phyloP scores from a whole-genome alignment of 2,888 invertebrate species.

The Synanthedon myopaeformis region DNA sequence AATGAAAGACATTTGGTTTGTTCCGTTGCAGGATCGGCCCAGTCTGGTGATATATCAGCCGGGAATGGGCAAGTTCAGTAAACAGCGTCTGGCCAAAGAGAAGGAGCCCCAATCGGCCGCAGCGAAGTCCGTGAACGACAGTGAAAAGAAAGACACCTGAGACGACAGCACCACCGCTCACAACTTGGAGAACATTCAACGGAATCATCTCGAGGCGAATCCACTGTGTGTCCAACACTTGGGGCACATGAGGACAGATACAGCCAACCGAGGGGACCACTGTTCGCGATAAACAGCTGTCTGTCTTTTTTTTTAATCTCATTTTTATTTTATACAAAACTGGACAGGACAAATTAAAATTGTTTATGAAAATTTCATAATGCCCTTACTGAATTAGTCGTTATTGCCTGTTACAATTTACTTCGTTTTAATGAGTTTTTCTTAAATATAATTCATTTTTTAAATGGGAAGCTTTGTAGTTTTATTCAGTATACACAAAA shows the following conservation, averaged over 20 bases:
- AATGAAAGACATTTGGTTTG: too few species aligned
- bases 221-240: slow-evolving; percentile 43
- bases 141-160: slow-evolving; percentile 68
- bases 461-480: slow-evolving; percentile 16
- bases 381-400: slow-evolving; percentile 26
- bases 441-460: slow-evolving; percentile 55
- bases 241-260: slow-evolving; percentile 46
- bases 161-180: slow-evolving; percentile 31
- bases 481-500: too few species aligned
- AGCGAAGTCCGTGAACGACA: slow-evolving; percentile 45
- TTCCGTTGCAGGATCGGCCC: slow-evolving; percentile 79
- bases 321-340: slow-evolving; percentile 38
- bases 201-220: slow-evolving; percentile 61
- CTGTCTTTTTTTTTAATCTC: slow-evolving; percentile 41
- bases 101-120: slow-evolving; percentile 38
- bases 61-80: slow-evolving; percentile 85
- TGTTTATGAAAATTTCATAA: slow-evolving; percentile 39
- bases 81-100: slow-evolving; percentile 70
- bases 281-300: slow-evolving; percentile 42
- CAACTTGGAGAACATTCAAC: slow-evolving; percentile 64
- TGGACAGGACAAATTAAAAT: slow-evolving; percentile 30
- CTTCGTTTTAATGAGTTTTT: slow-evolving; percentile 58
- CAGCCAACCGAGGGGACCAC: slow-evolving; percentile 52
- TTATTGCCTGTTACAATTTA: slow-evolving; percentile 56
- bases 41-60: slow-evolving; percentile 92